These are phyloP conservation scores for Protonemura montana DNA, from an alignment of 2,888 invertebrate species.

Conservation along the genomic window DNA sequence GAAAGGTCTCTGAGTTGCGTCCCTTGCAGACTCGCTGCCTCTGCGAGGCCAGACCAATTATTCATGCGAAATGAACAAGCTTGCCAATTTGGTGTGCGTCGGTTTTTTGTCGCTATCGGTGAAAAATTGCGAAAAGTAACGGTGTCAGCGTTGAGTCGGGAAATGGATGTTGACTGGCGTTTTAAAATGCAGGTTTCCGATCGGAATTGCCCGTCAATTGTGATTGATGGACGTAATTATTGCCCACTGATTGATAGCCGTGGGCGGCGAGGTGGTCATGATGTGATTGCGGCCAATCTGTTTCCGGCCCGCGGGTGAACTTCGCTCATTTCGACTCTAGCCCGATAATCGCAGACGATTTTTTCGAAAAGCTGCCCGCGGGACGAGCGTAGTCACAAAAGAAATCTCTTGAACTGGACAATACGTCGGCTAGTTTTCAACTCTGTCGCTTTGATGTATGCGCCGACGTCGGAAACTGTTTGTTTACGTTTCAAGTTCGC, in stretches of 20 bases:
- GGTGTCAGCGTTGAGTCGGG: background rate
- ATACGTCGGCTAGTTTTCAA: constrained; percentile 37
- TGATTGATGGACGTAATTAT: constrained; percentile 2
- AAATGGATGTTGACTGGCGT: background rate
- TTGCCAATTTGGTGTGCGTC: background rate
- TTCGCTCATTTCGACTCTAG: background rate
- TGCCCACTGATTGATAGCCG: background rate
- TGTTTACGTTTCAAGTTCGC: constrained; percentile 35
- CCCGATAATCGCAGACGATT: background rate
- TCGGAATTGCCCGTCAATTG: background rate
- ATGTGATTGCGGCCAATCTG: background rate
- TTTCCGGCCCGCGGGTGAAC: background rate
- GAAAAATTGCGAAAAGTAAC: background rate
- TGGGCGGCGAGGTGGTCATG: background rate
- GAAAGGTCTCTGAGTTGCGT: background rate
- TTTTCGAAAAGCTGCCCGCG: constrained; percentile 12
- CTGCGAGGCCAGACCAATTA: background rate
- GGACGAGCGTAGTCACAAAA: background rate
- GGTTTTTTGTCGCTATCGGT: constrained; percentile 9
- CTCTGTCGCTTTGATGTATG: constrained; percentile 29
- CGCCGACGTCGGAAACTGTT: constrained; percentile 27
- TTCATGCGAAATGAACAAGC: background rate
- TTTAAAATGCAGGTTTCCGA: background rate
- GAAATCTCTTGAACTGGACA: constrained; percentile 22
- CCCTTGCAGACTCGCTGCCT: background rate